Evolutionary conservation across 2,113 vertebrate species (phyloP).

Genomic region (Hemibagrus wyckioides): DNA sequence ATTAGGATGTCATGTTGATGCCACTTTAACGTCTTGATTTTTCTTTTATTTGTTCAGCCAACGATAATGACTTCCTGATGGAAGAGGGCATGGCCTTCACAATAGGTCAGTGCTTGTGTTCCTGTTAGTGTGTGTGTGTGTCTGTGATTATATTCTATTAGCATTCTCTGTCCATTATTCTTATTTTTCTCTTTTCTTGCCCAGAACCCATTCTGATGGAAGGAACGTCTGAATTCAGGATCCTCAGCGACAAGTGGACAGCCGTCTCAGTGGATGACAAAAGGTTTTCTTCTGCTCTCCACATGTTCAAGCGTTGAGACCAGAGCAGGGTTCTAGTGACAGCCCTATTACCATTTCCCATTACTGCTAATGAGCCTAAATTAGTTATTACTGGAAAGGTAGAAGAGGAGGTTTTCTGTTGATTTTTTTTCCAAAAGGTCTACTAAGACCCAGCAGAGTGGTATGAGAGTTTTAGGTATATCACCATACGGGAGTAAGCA

Average conservation of each 20-base stretch:
- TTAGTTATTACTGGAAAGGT: slow-evolving; percentile 24
- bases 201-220: slow-evolving; percentile 94
- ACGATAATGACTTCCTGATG: slow-evolving; percentile 73
- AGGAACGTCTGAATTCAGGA: slow-evolving; percentile 83
- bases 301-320: not conserved
- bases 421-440: not conserved
- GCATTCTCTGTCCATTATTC: not conserved
- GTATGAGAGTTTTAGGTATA: not conserved
- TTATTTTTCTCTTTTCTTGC: slow-evolving; percentile 24
- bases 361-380: slow-evolving; percentile 11
- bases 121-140: not conserved
- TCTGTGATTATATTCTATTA: not conserved
- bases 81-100: slow-evolving; percentile 80
- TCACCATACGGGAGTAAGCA: not conserved
- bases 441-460: not conserved
- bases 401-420: slow-evolving; percentile 23
- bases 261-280: slow-evolving; percentile 86
- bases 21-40: not conserved
- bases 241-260: slow-evolving; percentile 90
- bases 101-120: slow-evolving; percentile 62
- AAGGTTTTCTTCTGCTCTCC: slow-evolving; percentile 73
- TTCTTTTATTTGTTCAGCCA: slow-evolving; percentile 60
- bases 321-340: not conserved
- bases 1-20: not conserved
- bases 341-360: not conserved